A percentile compares a stretch with the other conserved stretches of the same genome.
Evolutionary conservation across 2,888 invertebrate genomes (phyloP).

Genomic region (Heliconius ismenius): DNA sequence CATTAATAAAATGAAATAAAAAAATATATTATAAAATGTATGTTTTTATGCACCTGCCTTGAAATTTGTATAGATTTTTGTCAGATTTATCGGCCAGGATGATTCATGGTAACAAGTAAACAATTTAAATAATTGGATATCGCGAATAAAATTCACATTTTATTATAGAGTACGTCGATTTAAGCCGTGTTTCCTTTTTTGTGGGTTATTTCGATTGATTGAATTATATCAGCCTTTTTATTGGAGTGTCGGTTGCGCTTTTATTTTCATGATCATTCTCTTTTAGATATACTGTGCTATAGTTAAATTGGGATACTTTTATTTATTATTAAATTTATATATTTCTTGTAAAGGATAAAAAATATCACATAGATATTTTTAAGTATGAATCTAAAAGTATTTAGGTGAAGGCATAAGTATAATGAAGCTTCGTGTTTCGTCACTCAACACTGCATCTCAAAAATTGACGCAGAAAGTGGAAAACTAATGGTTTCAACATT

Average conservation of each 20-base stretch:
- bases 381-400: background rate
- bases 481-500: background rate
- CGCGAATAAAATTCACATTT: conserved; percentile 27
- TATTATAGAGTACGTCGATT: conserved; percentile 25
- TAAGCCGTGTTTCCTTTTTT: conserved; percentile 26
- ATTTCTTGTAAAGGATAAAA: conserved; percentile 22
- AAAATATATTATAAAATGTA: conserved; percentile 39
- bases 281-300: background rate
- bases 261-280: conserved; percentile 12
- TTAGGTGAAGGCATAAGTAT: no score
- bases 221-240: conserved; percentile 18
- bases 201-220: conserved; percentile 15
- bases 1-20: conserved; percentile 29
- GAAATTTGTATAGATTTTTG: conserved; percentile 37
- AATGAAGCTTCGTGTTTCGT: background rate
- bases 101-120: conserved; percentile 38
- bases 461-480: background rate
- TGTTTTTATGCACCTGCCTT: conserved; percentile 43
- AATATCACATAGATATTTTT: background rate
- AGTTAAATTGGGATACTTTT: background rate
- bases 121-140: conserved; percentile 34
- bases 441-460: background rate
- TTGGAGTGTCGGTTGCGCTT: conserved; percentile 11
- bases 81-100: conserved; percentile 35
- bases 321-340: background rate